Percentiles rank a stretch among this genome's conserved stretches.
Conservation (phyloP, 2,113 vertebrate genomes). For the Axis porcinus region DNA sequence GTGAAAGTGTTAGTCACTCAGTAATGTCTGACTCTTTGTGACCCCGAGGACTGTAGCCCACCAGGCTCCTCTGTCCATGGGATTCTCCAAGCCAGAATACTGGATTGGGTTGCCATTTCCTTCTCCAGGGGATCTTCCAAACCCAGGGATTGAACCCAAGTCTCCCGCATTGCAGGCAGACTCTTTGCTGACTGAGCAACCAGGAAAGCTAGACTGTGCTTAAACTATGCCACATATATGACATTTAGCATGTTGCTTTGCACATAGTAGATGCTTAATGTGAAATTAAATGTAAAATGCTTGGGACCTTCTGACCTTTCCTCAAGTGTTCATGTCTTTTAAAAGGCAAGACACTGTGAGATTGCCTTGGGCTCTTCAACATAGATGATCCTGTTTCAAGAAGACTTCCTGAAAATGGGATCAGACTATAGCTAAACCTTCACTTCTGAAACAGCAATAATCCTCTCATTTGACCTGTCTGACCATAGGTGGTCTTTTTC, state of each 20-base stretch:
- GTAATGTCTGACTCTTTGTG: background rate
- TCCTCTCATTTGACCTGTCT: background rate
- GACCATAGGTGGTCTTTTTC: background rate
- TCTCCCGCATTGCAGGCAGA: background rate
- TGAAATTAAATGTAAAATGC: constrained; percentile 23
- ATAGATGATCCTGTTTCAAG: background rate
- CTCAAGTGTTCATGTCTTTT: background rate
- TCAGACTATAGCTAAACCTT: background rate
- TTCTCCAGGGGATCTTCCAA: background rate
- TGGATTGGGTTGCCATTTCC: background rate
- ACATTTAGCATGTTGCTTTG: background rate
- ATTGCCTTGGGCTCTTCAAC: background rate
- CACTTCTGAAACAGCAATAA: background rate
- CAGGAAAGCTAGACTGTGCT: background rate
- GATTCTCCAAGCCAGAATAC: background rate
- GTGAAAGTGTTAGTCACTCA: background rate
- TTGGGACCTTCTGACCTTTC: background rate
- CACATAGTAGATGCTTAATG: background rate
- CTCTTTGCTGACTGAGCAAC: background rate
- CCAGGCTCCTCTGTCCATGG: background rate
- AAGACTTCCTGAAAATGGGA: background rate
- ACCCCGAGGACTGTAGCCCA: background rate
- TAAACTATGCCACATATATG: background rate
- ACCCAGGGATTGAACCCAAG: background rate
- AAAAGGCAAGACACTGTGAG: background rate